phyloP scores from a whole-genome alignment of 2,113 vertebrate genomes.

The Delphinus delphis region DNA sequence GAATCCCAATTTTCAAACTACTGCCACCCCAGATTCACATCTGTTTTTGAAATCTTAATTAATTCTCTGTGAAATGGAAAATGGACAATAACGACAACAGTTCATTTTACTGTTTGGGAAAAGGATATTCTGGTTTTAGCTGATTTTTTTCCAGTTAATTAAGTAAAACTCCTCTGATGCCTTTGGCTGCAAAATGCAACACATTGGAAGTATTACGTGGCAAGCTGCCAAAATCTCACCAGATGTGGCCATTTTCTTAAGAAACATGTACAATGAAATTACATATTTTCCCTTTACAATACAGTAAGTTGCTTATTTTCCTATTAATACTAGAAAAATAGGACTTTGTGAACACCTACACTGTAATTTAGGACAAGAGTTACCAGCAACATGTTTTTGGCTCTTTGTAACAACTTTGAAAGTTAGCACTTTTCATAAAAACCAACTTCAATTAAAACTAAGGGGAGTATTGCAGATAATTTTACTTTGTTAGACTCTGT shows the following conservation, averaged over 20 bases:
- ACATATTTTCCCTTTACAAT: not conserved
- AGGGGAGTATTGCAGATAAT: not conserved
- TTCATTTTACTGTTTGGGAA: not conserved
- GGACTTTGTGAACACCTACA: not conserved
- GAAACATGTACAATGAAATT: slow-evolving; percentile 7
- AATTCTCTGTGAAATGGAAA: not conserved
- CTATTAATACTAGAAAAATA: not conserved
- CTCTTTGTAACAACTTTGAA: not conserved
- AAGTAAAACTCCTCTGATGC: slow-evolving; percentile 20
- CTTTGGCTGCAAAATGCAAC: slow-evolving; percentile 19
- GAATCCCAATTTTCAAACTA: slow-evolving; percentile 23
- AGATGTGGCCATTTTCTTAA: not conserved
- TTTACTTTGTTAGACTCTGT: not conserved
- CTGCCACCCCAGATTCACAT: not conserved
- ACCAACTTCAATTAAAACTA: not conserved
- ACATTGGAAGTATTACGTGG: not conserved
- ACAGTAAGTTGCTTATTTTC: slow-evolving; percentile 37
- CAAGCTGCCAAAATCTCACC: not conserved
- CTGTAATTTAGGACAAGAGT: not conserved
- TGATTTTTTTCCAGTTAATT: not conserved
- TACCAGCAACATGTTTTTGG: not conserved
- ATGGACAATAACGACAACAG: not conserved
- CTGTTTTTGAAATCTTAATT: slow-evolving; percentile 4
- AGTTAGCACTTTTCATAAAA: slow-evolving; percentile 34
- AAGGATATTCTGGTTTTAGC: slow-evolving; percentile 31